Base-by-base conservation (phyloP, 2,888 invertebrate genomes). In the Polietes domitor region DNA sequence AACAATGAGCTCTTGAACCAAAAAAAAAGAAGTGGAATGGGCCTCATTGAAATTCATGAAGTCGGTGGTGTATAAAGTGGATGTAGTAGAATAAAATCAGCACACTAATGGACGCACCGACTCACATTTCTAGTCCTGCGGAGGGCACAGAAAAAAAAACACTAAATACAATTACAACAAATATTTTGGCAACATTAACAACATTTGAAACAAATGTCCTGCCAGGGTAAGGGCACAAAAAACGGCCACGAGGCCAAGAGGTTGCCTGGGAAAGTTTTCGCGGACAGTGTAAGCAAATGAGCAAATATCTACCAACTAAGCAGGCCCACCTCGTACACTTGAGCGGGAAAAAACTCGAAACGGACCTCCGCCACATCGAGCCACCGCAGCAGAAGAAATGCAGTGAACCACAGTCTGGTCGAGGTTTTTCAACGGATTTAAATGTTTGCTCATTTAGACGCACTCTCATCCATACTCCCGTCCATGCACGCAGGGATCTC, bases 41-140 rank as follows among this genome's bases (percentile, higher is more conserved):
- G 37, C 19, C 85, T 86, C 87, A 86, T 87, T 87, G 86, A 86
- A 86, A 87, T 87, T 87, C 86, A 87, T 87, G 87, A 86, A 86
- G 82, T 83, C 77, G 84, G 77, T 83, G 82, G 82, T 55, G 79
- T 77, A 73, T 77, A 65, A 77, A 72, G 55, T 17, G 24, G 32
- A 28, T 37, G 41, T 50, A 37, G 73, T 70, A 53, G 50, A 65
- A 63, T n/a, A 74, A 71, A 72, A 43, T n/a, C 73, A 58, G 4
- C 43, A 17, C 26, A 37, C 37, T 24, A 65, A 50, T 53, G 17
- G 55, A 77, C 9, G 24, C 43, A 63, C 19, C 12, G 7, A 41
- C 41, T 10, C 12, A 7, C 41, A 15, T 32, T 32, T 9, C 32
- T 9, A 4, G 4, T 6, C 15, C 7, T 47, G 2, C 21, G 41